phyloP scores from a whole-genome alignment of 2,888 invertebrate species.

The Entomobrya multifasciata region DNA sequence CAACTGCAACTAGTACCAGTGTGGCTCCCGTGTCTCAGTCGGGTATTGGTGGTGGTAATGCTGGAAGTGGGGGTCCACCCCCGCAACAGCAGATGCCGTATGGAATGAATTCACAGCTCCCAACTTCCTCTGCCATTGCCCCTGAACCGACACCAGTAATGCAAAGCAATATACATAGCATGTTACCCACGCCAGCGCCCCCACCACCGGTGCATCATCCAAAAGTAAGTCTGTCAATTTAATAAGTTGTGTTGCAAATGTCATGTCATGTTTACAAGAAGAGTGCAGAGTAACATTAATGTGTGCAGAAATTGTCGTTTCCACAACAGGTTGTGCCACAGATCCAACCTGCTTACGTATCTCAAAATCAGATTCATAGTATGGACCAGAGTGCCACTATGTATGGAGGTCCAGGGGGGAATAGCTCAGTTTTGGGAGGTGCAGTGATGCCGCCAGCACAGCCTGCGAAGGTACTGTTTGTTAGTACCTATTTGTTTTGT shows the following conservation, averaged over 20 bases:
- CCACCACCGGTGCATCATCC: conserved; percentile 81
- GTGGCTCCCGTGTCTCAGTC: conserved; percentile 82
- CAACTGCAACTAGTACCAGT: conserved; percentile 83
- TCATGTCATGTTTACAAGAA: too few relatives aligned
- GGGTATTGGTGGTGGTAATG: conserved; percentile 80
- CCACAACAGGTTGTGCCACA: background rate
- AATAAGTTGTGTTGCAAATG: too few relatives aligned
- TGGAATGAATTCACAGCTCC: conserved; percentile 78
- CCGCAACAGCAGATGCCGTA: conserved; percentile 81
- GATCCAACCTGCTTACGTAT: conserved; percentile 76
- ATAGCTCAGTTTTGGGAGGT: conserved; percentile 79
- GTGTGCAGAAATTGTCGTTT: background rate
- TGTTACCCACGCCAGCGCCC: conserved; percentile 83
- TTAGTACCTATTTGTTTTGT: too few relatives aligned
- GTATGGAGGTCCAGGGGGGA: conserved; percentile 78
- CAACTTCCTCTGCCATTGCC: conserved; percentile 78
- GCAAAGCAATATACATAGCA: conserved; percentile 77
- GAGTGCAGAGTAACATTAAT: too few relatives aligned
- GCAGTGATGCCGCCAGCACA: conserved; percentile 87
- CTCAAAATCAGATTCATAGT: conserved; percentile 74
- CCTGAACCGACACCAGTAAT: conserved; percentile 76
- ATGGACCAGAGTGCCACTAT: conserved; percentile 74
- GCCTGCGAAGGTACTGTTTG: conserved; percentile 87
- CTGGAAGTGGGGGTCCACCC: conserved; percentile 80
- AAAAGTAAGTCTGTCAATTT: too few relatives aligned